A percentile compares a stretch with the other conserved stretches of the same genome.
Evolutionary conservation across 2,797 vertebrate species (phyloP).

Genomic region (Neoniphon sammara): DNA sequence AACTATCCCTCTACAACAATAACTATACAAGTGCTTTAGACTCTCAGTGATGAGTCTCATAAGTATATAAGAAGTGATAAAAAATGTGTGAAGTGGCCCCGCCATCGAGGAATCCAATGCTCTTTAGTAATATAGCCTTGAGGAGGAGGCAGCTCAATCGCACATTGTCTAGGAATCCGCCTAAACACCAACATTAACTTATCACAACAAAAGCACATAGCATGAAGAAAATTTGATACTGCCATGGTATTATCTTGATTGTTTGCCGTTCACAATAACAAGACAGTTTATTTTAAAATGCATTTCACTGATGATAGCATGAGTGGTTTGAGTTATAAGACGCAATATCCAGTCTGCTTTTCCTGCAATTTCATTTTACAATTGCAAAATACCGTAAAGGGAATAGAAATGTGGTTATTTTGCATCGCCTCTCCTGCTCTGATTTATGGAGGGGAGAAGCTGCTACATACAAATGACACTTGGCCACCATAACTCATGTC

Average conservation of each 20-base stretch:
- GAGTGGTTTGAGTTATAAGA: conserved; percentile 19
- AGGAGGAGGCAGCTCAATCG: not conserved
- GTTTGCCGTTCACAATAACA: not conserved
- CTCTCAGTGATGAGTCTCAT: not conserved
- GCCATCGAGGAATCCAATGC: not conserved
- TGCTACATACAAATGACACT: conserved; percentile 3
- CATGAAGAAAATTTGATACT: conserved; percentile 3
- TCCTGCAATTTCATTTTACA: conserved; percentile 5
- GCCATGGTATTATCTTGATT: not conserved
- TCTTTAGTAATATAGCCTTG: not conserved
- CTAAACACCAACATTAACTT: not conserved
- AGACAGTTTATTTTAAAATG: not conserved
- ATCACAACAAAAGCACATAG: not conserved
- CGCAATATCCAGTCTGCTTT: conserved; percentile 4
- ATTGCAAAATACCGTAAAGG: not conserved
- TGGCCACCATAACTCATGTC: not conserved
- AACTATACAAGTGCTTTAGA: not conserved
- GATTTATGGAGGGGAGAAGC: conserved; percentile 8
- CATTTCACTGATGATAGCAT: not conserved
- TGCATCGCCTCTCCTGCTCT: not conserved
- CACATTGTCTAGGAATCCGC: not conserved
- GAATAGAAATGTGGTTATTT: conserved; percentile 10
- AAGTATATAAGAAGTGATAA: not conserved
- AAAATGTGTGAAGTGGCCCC: not conserved
- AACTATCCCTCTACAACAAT: conserved; percentile 2